Evolutionary conservation across 2,113 vertebrate genomes (phyloP).

Genomic region (Marmota flaviventris): DNA sequence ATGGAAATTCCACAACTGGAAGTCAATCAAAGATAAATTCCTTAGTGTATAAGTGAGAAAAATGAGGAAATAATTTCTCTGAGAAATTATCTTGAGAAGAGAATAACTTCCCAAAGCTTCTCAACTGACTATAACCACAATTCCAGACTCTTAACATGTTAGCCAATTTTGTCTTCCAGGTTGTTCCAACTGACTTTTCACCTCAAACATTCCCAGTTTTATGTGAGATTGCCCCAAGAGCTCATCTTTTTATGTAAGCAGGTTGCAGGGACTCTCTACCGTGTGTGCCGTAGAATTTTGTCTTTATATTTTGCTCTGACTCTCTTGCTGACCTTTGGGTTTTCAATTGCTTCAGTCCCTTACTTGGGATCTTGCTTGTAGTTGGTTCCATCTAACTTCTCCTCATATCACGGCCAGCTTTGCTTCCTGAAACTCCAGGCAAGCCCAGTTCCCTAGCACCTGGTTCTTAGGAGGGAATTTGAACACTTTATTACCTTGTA

Average conservation of each 20-base stretch:
- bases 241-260: background rate
- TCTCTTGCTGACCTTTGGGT: background rate
- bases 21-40: constrained; percentile 39
- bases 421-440: background rate
- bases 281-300: background rate
- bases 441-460: no score
- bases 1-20: constrained; percentile 33
- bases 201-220: background rate
- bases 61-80: constrained; percentile 53
- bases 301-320: background rate
- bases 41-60: background rate
- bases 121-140: background rate
- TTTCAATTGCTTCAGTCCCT: background rate
- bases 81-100: constrained; percentile 33
- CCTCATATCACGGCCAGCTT: background rate
- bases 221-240: background rate
- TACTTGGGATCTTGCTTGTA: background rate
- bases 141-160: background rate
- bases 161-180: background rate
- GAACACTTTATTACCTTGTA: background rate
- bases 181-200: background rate
- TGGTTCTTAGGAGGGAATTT: background rate
- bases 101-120: background rate
- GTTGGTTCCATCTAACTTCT: background rate
- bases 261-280: background rate